A percentile compares a stretch with the other conserved stretches of the same genome.
Conservation (phyloP, 2,888 invertebrate genomes). For the Caenorhabditis uteleia region DNA sequence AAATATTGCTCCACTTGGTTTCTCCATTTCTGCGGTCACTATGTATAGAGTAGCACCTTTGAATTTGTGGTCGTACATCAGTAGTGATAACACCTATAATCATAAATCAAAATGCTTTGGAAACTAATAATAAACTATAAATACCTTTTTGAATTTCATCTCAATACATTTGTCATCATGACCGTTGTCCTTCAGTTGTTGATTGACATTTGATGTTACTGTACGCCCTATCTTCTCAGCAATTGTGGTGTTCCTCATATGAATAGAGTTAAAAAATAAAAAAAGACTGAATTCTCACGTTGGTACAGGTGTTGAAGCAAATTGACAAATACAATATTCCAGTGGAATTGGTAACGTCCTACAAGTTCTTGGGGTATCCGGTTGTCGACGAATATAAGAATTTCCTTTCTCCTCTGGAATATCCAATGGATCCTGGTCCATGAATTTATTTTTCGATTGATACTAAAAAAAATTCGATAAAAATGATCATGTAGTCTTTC, state of each 20-base stretch:
- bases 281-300: slow-evolving; percentile 7
- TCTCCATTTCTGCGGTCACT: slow-evolving; percentile 15
- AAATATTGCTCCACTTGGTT: slow-evolving; percentile 27
- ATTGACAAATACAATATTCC: slow-evolving; percentile 51
- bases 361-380: slow-evolving; percentile 32
- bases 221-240: slow-evolving; percentile 12
- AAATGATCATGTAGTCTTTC: background rate
- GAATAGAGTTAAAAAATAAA: background rate
- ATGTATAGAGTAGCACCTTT: slow-evolving; percentile 20
- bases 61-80: slow-evolving; percentile 13
- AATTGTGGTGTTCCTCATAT: slow-evolving; percentile 16
- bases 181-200: slow-evolving; percentile 8
- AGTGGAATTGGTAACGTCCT: slow-evolving; percentile 40
- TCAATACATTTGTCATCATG: slow-evolving; percentile 16
- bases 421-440: slow-evolving; percentile 8
- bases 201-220: slow-evolving; percentile 14
- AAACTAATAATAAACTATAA: background rate
- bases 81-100: slow-evolving; percentile 16
- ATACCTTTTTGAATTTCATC: slow-evolving; percentile 30
- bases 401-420: slow-evolving; percentile 36
- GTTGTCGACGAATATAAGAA: slow-evolving; percentile 43
- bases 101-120: background rate
- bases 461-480: slow-evolving; percentile 42
- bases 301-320: slow-evolving; percentile 7
- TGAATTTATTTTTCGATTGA: slow-evolving; percentile 20